phyloP scores from a whole-genome alignment of 2,888 invertebrate genomes.

The Ypsolopha scabrella region DNA sequence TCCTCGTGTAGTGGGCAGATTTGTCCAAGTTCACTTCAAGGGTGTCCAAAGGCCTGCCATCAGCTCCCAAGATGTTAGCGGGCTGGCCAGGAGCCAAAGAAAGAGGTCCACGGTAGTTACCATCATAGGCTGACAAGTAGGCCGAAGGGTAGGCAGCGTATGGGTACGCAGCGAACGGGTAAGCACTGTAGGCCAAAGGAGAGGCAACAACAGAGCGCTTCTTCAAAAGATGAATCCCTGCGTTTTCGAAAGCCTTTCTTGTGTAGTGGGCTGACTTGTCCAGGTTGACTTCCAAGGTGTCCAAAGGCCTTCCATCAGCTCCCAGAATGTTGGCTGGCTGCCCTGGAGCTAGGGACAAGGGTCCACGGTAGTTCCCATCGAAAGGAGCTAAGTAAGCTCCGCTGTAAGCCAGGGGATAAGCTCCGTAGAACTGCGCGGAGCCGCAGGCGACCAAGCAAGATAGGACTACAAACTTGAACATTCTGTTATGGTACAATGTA shows the following conservation, averaged over 20 bases:
- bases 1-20: conserved; percentile 48
- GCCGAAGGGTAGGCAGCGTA: conserved; percentile 11
- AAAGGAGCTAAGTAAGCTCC: not conserved
- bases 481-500: conserved; percentile 51
- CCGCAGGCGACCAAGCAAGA: conserved; percentile 71
- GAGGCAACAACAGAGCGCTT: conserved; percentile 45
- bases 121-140: conserved; percentile 13
- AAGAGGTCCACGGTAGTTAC: conserved; percentile 48
- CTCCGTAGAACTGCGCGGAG: conserved; percentile 29
- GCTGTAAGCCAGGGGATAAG: not conserved
- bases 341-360: conserved; percentile 31
- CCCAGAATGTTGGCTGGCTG: conserved; percentile 16
- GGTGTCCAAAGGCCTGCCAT: conserved; percentile 56
- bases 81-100: conserved; percentile 22
- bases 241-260: conserved; percentile 36
- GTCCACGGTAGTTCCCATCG: conserved; percentile 45
- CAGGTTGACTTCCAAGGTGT: conserved; percentile 55
- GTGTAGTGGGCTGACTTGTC: conserved; percentile 53
- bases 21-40: conserved; percentile 57
- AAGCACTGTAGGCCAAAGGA: conserved; percentile 58
- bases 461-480: conserved; percentile 72
- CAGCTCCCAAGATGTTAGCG: conserved; percentile 47
- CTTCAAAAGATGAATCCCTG: conserved; percentile 39
- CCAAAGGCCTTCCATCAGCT: conserved; percentile 54
- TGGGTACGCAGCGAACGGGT: conserved; percentile 38